A percentile compares a stretch with the other conserved stretches of the same genome.
These are phyloP conservation scores for Sebastes ruberrimus DNA, from an alignment of 2,797 vertebrate species.

Conservation along the genomic window DNA sequence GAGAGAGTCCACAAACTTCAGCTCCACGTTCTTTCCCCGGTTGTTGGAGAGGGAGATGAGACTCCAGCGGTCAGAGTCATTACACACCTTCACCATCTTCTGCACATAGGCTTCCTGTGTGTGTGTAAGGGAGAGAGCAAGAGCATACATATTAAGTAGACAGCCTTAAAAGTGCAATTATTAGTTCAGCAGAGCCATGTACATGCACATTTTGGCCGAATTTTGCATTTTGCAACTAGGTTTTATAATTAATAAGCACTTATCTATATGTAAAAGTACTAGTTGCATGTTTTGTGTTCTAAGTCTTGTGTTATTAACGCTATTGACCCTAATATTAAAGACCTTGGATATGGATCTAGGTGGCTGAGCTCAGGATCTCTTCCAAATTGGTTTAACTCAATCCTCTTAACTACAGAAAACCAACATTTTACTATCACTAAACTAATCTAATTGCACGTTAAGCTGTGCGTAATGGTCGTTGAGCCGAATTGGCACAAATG, in stretches of 20 bases:
- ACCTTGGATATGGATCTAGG: conserved; percentile 46
- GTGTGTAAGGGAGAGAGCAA: neutral
- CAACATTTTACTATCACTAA: conserved; percentile 66
- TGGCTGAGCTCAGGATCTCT: conserved; percentile 68
- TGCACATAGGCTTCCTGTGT: conserved; percentile 95
- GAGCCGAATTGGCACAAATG: conserved; percentile 21
- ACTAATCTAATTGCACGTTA: conserved; percentile 63
- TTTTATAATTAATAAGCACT: neutral
- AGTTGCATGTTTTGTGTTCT: neutral
- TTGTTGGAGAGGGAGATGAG: conserved; percentile 99
- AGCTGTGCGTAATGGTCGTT: conserved; percentile 14
- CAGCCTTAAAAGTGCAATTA: neutral
- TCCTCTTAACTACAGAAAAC: conserved; percentile 78
- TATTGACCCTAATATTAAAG: conserved; percentile 44
- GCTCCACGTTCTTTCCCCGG: conserved; percentile 98
- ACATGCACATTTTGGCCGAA: neutral
- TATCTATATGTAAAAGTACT: neutral
- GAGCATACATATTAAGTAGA: neutral
- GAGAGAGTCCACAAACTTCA: conserved; percentile 98
- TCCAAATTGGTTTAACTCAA: conserved; percentile 80
- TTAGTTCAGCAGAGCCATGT: neutral
- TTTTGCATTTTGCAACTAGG: neutral
- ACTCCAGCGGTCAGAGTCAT: conserved; percentile 98
- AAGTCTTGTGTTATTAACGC: conserved; percentile 8
- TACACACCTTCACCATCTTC: conserved; percentile 99